Conservation (phyloP, 2,888 invertebrate species). For the Scaptomyza reducta region DNA sequence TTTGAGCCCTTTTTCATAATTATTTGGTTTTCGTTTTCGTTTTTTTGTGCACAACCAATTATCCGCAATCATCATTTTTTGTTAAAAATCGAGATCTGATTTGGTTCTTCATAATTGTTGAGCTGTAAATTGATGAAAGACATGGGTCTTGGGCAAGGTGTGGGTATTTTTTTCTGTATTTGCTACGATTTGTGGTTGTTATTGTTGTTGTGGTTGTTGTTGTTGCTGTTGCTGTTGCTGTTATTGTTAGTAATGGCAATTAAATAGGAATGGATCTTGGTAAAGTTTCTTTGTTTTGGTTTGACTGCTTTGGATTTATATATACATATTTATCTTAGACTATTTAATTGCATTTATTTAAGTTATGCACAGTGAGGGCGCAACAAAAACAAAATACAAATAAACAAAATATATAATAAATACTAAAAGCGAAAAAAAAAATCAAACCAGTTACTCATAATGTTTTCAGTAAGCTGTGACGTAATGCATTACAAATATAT, state of each 20-base stretch:
- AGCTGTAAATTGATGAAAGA: constrained; percentile 61
- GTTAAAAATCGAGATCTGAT: constrained; percentile 83
- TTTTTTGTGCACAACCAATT: constrained; percentile 84
- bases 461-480: neutral
- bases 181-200: constrained; percentile 32
- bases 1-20: neutral
- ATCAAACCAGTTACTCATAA: neutral
- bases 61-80: constrained; percentile 84
- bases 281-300: constrained; percentile 14
- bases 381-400: neutral
- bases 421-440: neutral
- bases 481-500: neutral
- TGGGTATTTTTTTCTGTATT: constrained; percentile 27
- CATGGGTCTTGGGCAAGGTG: constrained; percentile 55
- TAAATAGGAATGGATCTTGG: constrained; percentile 46
- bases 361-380: constrained; percentile 59
- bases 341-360: constrained; percentile 62
- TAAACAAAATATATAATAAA: neutral
- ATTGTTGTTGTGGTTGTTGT: constrained; percentile 15
- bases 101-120: constrained; percentile 60
- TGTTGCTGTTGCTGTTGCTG: constrained; percentile 20
- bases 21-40: constrained; percentile 6
- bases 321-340: constrained; percentile 49
- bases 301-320: constrained; percentile 30
- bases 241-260: constrained; percentile 41